phyloP scores from a whole-genome alignment of 2,113 vertebrate genomes.

The Pyrgilauda ruficollis region DNA sequence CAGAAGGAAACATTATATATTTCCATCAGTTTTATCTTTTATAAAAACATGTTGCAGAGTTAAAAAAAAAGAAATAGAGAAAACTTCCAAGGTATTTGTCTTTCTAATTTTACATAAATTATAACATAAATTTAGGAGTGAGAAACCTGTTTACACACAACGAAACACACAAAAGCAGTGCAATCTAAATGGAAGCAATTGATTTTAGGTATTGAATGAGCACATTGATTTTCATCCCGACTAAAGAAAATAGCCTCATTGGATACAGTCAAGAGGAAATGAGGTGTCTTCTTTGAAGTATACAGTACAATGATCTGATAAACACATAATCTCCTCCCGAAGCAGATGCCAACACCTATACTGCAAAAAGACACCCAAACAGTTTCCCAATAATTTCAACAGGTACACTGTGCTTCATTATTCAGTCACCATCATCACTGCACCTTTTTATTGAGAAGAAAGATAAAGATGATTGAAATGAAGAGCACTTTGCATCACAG shows the following conservation, averaged over 20 bases:
- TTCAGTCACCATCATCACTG: background rate
- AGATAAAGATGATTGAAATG: background rate
- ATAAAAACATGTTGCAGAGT: rapidly evolving
- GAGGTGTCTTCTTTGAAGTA: background rate
- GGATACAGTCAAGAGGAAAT: background rate
- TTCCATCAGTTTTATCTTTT: background rate
- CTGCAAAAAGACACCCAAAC: background rate
- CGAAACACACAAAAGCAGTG: background rate
- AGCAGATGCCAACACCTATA: background rate
- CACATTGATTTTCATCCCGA: background rate
- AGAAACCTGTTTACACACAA: background rate
- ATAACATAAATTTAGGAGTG: background rate
- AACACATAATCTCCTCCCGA: background rate
- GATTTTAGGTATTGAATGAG: background rate
- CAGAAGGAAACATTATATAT: background rate
- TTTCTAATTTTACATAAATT: background rate
- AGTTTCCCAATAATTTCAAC: background rate
- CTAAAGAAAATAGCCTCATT: background rate
- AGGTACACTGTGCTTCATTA: background rate
- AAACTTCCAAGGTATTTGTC: background rate
- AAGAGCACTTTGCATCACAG: background rate
- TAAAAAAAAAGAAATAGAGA: background rate
- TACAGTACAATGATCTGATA: background rate
- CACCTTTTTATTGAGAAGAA: background rate
- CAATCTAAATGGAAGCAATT: background rate